These are phyloP conservation scores for Diarsia dahlii DNA, from an alignment of 2,888 invertebrate species.

Conservation along the genomic window DNA sequence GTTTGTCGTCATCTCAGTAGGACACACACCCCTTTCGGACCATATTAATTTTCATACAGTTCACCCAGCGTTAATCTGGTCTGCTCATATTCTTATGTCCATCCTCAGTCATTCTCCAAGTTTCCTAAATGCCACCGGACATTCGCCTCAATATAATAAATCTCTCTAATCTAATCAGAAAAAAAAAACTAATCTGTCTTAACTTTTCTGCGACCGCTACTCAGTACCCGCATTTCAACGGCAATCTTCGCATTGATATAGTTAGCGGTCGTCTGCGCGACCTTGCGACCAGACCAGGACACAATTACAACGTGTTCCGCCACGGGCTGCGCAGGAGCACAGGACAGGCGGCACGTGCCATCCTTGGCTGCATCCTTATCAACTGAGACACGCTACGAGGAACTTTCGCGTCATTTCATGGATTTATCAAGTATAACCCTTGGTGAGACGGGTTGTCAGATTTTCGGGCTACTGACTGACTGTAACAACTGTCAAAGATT, in stretches of 20 bases:
- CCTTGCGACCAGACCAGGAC: conserved; percentile 83
- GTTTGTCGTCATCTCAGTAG: too few relatives aligned
- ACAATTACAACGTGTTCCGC: conserved; percentile 82
- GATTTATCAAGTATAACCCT: not conserved
- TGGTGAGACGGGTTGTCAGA: too few relatives aligned
- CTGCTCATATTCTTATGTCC: too few relatives aligned
- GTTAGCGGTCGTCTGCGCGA: conserved; percentile 77
- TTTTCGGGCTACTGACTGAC: too few relatives aligned
- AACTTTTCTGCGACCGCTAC: conserved; percentile 70
- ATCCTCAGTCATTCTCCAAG: too few relatives aligned
- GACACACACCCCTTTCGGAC: too few relatives aligned
- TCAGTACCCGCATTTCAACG: conserved; percentile 78
- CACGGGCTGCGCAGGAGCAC: conserved; percentile 67
- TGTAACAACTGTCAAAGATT: too few relatives aligned
- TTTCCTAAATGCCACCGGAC: too few relatives aligned
- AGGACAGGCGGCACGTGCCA: conserved; percentile 72
- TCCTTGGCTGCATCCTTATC: conserved; percentile 79
- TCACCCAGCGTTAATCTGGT: too few relatives aligned
- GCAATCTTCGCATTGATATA: conserved; percentile 87
- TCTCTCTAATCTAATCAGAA: too few relatives aligned
- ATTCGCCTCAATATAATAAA: not conserved
- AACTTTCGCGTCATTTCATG: conserved; percentile 24
- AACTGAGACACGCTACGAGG: conserved; percentile 32
- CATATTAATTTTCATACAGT: too few relatives aligned
- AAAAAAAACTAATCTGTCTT: not conserved